Evolutionary conservation across 64 coral and sea anemone species (phyloP).

Genomic region (Hydrozoanthus tunicans): DNA sequence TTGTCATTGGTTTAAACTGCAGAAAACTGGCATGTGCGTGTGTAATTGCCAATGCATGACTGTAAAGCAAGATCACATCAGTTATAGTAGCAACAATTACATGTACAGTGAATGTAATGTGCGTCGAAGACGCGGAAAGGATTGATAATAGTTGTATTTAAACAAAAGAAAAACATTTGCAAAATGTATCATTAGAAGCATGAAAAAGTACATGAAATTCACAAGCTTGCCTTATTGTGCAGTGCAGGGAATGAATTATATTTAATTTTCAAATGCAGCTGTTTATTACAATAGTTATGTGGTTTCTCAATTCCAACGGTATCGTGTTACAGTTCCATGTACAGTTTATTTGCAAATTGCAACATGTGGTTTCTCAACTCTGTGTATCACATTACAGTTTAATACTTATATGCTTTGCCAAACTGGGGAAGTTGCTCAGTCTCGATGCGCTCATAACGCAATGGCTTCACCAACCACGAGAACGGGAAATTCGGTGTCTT

Average conservation of each 20-base stretch:
- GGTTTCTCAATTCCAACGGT: background rate
- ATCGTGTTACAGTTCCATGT: slow-evolving; percentile 10
- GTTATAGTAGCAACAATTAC: background rate
- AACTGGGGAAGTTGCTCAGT: background rate
- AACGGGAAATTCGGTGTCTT: slow-evolving; percentile 18
- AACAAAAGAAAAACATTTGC: slow-evolving; percentile 38
- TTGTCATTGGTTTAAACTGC: background rate
- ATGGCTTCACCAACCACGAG: slow-evolving; percentile 23
- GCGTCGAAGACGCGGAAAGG: slow-evolving; percentile 5
- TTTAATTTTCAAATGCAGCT: slow-evolving; percentile 22
- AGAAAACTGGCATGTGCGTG: background rate
- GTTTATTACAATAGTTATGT: background rate
- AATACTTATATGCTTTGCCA: background rate
- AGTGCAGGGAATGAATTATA: slow-evolving; percentile 15
- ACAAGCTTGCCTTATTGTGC: slow-evolving; percentile 32
- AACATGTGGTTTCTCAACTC: slow-evolving; percentile 26
- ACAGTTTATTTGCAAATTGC: slow-evolving; percentile 6
- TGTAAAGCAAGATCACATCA: background rate
- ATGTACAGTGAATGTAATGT: slow-evolving; percentile 10
- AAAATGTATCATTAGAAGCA: slow-evolving; percentile 11
- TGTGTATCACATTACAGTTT: slow-evolving; percentile 5
- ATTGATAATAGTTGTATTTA: background rate
- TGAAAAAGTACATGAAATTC: slow-evolving; percentile 15
- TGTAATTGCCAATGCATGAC: background rate
- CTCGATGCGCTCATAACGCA: background rate